Conservation (phyloP, 2,888 invertebrate genomes). For the Zaprionus lineosus region DNA sequence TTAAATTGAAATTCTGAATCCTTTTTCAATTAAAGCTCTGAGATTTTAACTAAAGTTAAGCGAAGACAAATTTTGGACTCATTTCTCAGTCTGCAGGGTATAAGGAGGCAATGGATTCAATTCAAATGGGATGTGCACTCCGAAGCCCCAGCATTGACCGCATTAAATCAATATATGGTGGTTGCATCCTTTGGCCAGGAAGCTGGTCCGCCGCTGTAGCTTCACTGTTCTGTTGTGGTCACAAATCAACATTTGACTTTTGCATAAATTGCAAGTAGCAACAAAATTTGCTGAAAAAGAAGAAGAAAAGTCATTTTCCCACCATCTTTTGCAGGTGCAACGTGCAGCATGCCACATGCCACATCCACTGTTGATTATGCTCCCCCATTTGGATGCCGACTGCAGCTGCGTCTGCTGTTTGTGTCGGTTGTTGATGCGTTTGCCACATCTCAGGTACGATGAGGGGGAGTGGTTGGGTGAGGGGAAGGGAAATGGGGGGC, state of each 20-base stretch:
- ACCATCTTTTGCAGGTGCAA: slow-evolving; percentile 62
- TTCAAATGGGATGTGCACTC: slow-evolving; percentile 24
- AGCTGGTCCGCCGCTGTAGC: slow-evolving; percentile 14
- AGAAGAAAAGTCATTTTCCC: slow-evolving; percentile 65
- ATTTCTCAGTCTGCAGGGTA: slow-evolving; percentile 4
- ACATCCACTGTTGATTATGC: slow-evolving; percentile 55
- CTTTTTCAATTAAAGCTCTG: no score
- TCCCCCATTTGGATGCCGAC: background rate
- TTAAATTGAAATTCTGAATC: no score
- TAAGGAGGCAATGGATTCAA: slow-evolving; percentile 9
- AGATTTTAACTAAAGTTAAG: no score
- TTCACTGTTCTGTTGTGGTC: slow-evolving; percentile 31
- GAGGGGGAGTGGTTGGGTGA: slow-evolving; percentile 9
- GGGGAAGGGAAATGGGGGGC: no score
- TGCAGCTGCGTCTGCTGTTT: slow-evolving; percentile 17
- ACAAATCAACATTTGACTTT: slow-evolving; percentile 79
- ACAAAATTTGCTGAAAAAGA: slow-evolving; percentile 47
- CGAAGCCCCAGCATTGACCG: slow-evolving; percentile 20
- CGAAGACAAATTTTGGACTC: no score
- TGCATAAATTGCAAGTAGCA: slow-evolving; percentile 74
- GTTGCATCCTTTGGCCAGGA: slow-evolving; percentile 1
- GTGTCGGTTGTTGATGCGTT: slow-evolving; percentile 43
- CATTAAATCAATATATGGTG: slow-evolving; percentile 66
- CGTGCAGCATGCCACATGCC: slow-evolving; percentile 9
- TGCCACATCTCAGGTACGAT: slow-evolving; percentile 42